These are phyloP conservation scores for Trachelus stipa DNA, from an alignment of 2,888 invertebrate genomes.

Conservation along the genomic window DNA sequence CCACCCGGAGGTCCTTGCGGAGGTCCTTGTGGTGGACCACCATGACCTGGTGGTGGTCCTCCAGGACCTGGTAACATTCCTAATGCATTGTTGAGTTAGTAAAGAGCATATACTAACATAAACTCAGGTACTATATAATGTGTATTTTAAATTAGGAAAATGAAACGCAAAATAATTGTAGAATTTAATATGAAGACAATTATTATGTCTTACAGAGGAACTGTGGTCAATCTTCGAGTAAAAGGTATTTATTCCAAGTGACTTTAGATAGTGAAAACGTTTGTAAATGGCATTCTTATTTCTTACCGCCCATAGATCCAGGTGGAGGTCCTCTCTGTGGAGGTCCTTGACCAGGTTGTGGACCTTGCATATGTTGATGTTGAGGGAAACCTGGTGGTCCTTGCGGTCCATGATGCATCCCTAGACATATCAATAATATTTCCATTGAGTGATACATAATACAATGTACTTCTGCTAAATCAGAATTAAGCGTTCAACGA, in stretches of 20 bases:
- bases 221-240: not conserved
- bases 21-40: constrained; percentile 72
- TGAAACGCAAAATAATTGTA: not conserved
- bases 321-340: constrained; percentile 74
- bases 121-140: not conserved
- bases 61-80: constrained; percentile 63
- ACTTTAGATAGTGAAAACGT: not conserved
- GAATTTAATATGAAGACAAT: not conserved
- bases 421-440: constrained; percentile 43
- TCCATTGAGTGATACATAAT: not conserved
- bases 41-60: constrained; percentile 69
- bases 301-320: constrained; percentile 63
- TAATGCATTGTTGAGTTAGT: constrained; percentile 33
- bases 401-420: constrained; percentile 76
- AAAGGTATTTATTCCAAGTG: not conserved
- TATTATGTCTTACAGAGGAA: not conserved
- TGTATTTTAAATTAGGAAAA: not conserved
- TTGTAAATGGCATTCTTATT: constrained; percentile 13
- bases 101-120: not conserved
- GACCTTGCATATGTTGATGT: constrained; percentile 72
- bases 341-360: constrained; percentile 78
- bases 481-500: not conserved
- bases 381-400: constrained; percentile 70
- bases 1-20: constrained; percentile 71
- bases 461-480: not conserved